Evolutionary conservation across 2,888 invertebrate species (phyloP), one percentile per base, ranked within the genome.

Genomic region (Acanthosepion esculentum): DNA sequence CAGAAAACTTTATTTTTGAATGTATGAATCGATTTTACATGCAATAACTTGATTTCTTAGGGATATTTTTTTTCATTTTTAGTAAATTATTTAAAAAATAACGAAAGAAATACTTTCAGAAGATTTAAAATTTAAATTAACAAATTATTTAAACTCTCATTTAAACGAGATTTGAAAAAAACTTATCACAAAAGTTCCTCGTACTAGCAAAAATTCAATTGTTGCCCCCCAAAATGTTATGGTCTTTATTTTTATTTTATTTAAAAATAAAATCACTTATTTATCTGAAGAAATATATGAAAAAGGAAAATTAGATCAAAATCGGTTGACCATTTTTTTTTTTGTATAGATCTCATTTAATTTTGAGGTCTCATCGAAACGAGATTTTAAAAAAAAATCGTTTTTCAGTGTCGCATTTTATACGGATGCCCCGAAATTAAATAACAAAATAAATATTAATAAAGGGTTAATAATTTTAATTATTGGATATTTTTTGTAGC

Each of bases 331-430:
- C n/a, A 78, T 78, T 78, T 78, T 78, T 50, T 50, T n/a, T n/a
- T 78, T 78, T 78, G 78, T 78, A 78, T 23, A 59, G 59, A 33
- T 78, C 78, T 78, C 78, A 78, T 78, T 78, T 78, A n/a, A 78
- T 78, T 78, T 48, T 48, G 26, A 93, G 53, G 20, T 93, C 93
- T 93, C 93, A 48, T 50, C 26, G 29, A 53, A 26, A 93, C 93
- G 93, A 93, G 93, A 93, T 50, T 50, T 93, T n/a, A 33, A 78
- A 78, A 78, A 78, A 78, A 78, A 78, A 78, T 53, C 48, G 93
- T 53, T 53, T 48, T 93, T 93, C 48, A 33, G 26, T 92, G 26
- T 41, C 23, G 23, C 41, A 92, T 50, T 92, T 33, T 10, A 15
- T 26, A 92, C 8, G 50, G 50, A 92, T 26, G 50, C 15, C 18